These are phyloP conservation scores for Gallinago stenura DNA, from an alignment of 2,797 vertebrate genomes.

Conservation along the genomic window DNA sequence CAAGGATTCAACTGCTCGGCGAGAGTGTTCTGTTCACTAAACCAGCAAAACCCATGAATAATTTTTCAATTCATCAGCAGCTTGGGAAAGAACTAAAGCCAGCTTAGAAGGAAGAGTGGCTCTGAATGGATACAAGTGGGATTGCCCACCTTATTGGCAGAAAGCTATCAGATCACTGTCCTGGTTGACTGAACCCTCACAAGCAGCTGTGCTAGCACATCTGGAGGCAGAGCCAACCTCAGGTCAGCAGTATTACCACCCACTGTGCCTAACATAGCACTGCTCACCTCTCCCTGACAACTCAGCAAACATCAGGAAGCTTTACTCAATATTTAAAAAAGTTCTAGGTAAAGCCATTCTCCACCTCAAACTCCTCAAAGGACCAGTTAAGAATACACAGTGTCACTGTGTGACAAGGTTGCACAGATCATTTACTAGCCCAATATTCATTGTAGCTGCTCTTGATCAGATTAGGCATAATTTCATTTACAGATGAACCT, in stretches of 20 bases:
- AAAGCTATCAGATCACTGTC: neutral
- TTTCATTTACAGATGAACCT: neutral
- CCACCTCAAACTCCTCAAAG: neutral
- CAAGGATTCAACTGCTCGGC: neutral
- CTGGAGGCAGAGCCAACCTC: neutral
- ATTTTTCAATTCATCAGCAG: neutral
- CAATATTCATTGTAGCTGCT: neutral
- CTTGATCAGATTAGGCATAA: too few species aligned
- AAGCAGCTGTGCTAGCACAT: neutral
- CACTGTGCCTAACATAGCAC: neutral
- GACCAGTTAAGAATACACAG: neutral
- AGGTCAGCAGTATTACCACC: neutral
- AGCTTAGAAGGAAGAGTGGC: neutral
- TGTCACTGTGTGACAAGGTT: neutral
- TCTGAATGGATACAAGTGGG: neutral
- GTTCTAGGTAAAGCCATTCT: neutral
- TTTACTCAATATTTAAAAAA: neutral
- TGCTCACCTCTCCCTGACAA: neutral
- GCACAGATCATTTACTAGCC: neutral
- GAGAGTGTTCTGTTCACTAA: neutral
- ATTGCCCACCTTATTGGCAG: neutral
- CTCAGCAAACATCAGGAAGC: neutral
- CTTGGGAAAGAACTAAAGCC: neutral
- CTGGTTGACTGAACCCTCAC: neutral
- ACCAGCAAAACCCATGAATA: neutral